These are phyloP conservation scores for Pelodytes ibericus DNA, from an alignment of 2,797 vertebrate genomes.

Conservation along the genomic window DNA sequence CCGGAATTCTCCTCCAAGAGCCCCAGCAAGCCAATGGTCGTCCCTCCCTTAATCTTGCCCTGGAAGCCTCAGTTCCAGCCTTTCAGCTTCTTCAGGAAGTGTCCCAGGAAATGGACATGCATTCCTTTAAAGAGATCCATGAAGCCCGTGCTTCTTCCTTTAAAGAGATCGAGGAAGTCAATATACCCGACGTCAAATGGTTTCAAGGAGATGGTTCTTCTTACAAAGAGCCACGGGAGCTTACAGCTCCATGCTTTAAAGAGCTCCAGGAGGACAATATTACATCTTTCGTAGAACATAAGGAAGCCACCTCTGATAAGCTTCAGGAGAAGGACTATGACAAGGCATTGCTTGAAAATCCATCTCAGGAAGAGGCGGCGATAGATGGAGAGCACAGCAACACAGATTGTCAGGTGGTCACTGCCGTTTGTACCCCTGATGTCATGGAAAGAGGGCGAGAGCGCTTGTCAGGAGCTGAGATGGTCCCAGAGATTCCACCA, in stretches of 20 bases:
- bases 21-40: background rate
- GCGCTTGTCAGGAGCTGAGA: background rate
- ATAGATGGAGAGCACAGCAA: background rate
- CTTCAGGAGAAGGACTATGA: background rate
- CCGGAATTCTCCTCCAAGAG: background rate
- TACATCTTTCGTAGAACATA: background rate
- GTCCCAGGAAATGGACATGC: background rate
- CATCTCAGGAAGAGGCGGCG: background rate
- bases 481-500: background rate
- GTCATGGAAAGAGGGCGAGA: background rate
- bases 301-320: background rate
- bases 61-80: background rate
- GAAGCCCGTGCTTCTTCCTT: background rate
- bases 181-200: background rate
- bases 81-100: background rate
- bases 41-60: background rate
- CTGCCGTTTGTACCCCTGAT: no score
- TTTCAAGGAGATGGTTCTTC: background rate
- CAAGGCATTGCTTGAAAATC: no score
- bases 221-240: background rate
- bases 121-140: background rate
- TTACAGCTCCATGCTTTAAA: background rate
- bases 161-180: background rate
- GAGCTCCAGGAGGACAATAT: background rate
- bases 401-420: accelerated